Base-by-base conservation (phyloP, 2,113 vertebrate species). In the Eulemur macaco region DNA sequence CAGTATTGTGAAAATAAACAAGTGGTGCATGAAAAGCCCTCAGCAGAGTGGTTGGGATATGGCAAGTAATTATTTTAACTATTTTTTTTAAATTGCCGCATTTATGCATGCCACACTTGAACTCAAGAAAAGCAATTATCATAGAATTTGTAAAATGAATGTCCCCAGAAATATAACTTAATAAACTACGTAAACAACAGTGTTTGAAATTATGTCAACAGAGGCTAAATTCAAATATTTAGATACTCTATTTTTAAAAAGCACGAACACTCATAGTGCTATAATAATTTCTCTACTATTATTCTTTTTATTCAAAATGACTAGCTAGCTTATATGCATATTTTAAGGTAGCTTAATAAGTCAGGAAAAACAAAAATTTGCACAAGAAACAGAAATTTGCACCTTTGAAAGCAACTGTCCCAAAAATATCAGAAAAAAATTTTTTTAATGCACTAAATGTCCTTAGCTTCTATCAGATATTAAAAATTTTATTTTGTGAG, bases 291-390 rank as follows among this genome's bases (percentile, higher is more conserved):
- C n/a, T 87, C 12, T 21, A 74, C 17, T 71, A 76, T 34, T 71
- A 89, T 95, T 69, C n/a, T 90, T 77, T 86, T 68, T 83, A 78
- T 88, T 95, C 25, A 77, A 93, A 95, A 92, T 76, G 42, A 68
- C 47, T 82, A 77, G 60, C 23, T 89, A 73, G 58, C 29, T 77
- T 82, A 92, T 80, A 80, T 47, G 39, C 47, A 74, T 73, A 50
- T 84, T 80, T 93, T 84, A 23, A 64, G 37, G 20, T 45, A 63
- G 25, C 10, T 83, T 83, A 73, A 87, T 64, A 84, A 80, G 76
- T 80, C n/a, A 78, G 34, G 29, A 85, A 90, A 94, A 68, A 37
- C 13, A 23, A 37, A 47, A 45, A 76, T n/a, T 63, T 81, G 6
- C 15, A 60, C 74, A 71, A 64, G 17, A 89, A 56, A 68, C 21